These are phyloP conservation scores for Hirundo rustica DNA, from an alignment of 2,797 vertebrate species.

Conservation along the genomic window DNA sequence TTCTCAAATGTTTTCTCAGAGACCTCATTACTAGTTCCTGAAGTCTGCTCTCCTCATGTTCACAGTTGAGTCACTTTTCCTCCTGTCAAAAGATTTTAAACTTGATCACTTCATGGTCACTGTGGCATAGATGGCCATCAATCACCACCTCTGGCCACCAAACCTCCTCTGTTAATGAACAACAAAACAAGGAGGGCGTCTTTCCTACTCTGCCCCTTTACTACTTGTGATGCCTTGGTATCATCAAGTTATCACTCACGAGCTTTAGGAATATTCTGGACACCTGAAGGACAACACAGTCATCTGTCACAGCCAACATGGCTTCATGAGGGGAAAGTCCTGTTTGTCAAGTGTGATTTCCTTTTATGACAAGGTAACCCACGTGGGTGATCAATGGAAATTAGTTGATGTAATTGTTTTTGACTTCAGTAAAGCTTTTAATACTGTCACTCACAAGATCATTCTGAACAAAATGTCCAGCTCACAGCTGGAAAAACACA, in stretches of 20 bases:
- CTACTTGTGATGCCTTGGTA: not conserved
- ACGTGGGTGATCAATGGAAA: not conserved
- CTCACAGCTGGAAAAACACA: not conserved
- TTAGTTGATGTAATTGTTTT: not conserved
- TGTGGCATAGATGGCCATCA: not conserved
- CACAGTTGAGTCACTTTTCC: not conserved
- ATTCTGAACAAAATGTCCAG: not conserved
- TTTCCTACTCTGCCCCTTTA: not conserved
- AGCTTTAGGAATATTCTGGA: not conserved
- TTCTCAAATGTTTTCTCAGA: not conserved
- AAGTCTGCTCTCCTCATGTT: not conserved
- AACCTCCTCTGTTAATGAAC: not conserved
- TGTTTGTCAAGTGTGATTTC: not conserved
- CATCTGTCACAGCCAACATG: not conserved
- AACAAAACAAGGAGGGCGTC: not conserved
- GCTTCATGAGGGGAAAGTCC: not conserved
- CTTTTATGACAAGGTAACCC: not conserved
- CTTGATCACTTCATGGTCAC: fast-evolving
- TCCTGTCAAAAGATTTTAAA: not conserved
- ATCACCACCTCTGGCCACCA: not conserved
- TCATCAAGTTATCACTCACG: not conserved
- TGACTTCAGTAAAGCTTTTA: not conserved
- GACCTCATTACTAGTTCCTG: not conserved
- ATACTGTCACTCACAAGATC: not conserved
- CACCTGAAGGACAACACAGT: not conserved